Evolutionary conservation across 2,888 invertebrate genomes (phyloP), one percentile per base, ranked within the genome.

Genomic region (Drosophila anomelani): DNA sequence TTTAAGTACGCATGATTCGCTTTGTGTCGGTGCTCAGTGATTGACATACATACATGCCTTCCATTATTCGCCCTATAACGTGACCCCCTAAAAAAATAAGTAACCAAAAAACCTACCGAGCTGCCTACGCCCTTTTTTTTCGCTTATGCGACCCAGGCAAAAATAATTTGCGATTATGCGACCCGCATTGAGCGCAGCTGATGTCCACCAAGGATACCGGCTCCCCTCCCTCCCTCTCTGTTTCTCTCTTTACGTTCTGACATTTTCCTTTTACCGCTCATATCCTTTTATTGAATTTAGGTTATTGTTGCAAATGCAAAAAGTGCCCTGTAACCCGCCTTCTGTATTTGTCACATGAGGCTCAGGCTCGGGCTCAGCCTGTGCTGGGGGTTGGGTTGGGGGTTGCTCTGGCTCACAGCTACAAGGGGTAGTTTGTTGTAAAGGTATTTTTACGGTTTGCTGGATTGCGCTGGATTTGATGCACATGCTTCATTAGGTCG

Each of bases 41-140:
- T 89, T 87, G 89, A 83, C 86, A 89, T 78, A 83, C 89, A 26
- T 26, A 26, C 26, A 87, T 80, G 80, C 81, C 71, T 89, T 89
- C 54, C 67, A 68, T 81, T 80, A 89, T 88, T 77, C 86, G 80
- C 70, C 71, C 78, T 78, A 83, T 85, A 59, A 64, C 46, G 39
- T 41, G 17, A 44, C 61, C 26, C 36, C 67, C 60, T 38, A 44
- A n/a, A 68, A 46, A 67, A 68, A 55, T 34, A 58, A 34, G 44
- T 38, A 68, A 68, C 67, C 55, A 36, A 68, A 36, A 69, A 63
- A 66, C 46, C 20, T 29, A 59, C 32, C 32, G 17, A 43, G 23
- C 20, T 71, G 17, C 36, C 36, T 38, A 75, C 57, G 64, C 61
- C 60, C 53, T 58, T 67, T 74, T 63, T 54, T 70, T 63, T 43